Conservation (phyloP, 2,888 invertebrate species). For the Papilio protenor region DNA sequence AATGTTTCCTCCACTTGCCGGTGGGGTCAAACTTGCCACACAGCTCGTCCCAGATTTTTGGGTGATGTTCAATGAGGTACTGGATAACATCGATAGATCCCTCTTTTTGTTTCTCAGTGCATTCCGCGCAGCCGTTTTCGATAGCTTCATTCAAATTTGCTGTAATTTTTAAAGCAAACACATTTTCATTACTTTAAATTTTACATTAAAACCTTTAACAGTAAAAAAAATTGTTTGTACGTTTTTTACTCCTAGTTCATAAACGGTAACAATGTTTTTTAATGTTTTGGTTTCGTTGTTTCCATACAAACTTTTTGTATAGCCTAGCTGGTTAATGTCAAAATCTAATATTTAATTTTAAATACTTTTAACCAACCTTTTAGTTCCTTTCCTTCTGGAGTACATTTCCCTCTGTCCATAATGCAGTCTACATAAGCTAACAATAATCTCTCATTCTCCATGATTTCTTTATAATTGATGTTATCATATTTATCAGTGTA, state of each 20-base stretch:
- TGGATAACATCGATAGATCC: conserved; percentile 84
- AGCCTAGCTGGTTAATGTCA: background rate
- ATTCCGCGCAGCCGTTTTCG: conserved; percentile 86
- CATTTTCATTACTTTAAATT: background rate
- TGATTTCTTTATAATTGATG: conserved; percentile 87
- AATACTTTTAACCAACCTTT: conserved; percentile 83
- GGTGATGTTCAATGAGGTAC: conserved; percentile 86
- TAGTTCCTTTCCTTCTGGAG: conserved; percentile 88
- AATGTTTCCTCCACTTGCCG: conserved; percentile 86
- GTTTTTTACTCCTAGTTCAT: no score
- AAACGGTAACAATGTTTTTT: no score
- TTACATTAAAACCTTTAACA: no score
- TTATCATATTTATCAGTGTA: conserved; percentile 89
- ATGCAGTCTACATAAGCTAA: conserved; percentile 88
- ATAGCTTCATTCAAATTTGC: conserved; percentile 86
- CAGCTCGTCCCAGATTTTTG: conserved; percentile 85
- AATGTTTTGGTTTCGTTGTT: no score
- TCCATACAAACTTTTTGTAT: background rate
- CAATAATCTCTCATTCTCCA: conserved; percentile 86
- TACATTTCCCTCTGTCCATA: conserved; percentile 86
- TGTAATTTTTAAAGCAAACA: conserved; percentile 53
- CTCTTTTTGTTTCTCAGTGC: conserved; percentile 86
- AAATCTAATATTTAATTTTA: background rate
- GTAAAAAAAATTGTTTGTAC: no score
- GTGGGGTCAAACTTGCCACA: conserved; percentile 87